These are phyloP conservation scores for Chelonoidis abingdonii DNA, from an alignment of 2,113 vertebrate species.

Conservation along the genomic window DNA sequence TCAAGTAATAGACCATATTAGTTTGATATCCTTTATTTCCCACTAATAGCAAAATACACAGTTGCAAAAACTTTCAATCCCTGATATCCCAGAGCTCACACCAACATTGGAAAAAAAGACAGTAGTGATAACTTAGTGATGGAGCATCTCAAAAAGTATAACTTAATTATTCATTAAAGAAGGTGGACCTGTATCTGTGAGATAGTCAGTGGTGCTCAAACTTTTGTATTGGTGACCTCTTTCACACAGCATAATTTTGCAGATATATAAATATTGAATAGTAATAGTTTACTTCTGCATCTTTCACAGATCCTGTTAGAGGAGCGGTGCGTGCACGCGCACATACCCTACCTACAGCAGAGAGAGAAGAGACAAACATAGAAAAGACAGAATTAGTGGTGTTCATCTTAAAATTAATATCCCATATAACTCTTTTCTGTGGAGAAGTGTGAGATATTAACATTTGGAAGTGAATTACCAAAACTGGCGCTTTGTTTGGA, in stretches of 20 bases:
- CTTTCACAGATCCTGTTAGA: too few species aligned
- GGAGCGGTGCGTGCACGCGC: neutral
- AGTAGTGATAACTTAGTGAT: neutral
- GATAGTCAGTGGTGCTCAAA: too few species aligned
- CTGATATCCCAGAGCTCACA: neutral
- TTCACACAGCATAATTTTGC: neutral
- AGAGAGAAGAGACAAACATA: neutral
- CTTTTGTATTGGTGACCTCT: too few species aligned
- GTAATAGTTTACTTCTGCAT: too few species aligned
- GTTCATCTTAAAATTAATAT: neutral
- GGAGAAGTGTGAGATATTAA: neutral
- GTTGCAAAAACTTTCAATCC: neutral
- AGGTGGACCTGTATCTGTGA: neutral
- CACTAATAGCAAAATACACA: neutral
- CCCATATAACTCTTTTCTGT: neutral
- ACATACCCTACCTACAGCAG: neutral
- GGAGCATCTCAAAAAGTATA: neutral
- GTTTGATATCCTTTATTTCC: neutral
- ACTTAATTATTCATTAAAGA: neutral
- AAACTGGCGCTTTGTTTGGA: neutral
- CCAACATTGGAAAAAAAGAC: neutral
- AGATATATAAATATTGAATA: too few species aligned
- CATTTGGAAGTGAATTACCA: neutral
- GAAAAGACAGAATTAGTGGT: neutral
- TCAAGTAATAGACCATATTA: neutral